Evolutionary conservation across 2,888 invertebrate species (phyloP), one percentile per base, ranked within the genome.

Genomic region (Ommatoiulus sabulosus): DNA sequence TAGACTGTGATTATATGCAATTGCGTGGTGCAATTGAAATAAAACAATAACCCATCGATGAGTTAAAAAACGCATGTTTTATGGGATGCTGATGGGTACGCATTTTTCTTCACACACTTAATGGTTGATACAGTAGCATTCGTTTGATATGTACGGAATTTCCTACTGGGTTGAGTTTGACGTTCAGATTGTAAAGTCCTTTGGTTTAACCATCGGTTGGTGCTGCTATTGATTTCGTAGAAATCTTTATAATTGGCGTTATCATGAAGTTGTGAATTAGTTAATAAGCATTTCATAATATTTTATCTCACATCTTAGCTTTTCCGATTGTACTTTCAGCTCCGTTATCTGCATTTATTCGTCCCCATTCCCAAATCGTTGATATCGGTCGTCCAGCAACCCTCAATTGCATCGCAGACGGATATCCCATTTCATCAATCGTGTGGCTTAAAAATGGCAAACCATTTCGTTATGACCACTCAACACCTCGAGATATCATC

Each of bases 381-480:
- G 87, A 89, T 46, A 86, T 85, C 44, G 89, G 89, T 8, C 35
- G 89, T 35, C 44, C 63, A 44, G 87, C 89, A 20, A 63, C 52
- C 7, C 35, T 89, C 24, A 57, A 44, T 20, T 89, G 89, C 80
- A 72, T 87, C 44, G 48, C 85, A 12, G n/a, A 35, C 63, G 89
- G 89, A 44, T 89, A 87, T 87, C 89, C 89, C 20, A 44, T 89
- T 17, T 43, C 86, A 44, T 87, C 86, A 43, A 44, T 89, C 35
- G 87, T 72, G 3, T 89, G 89, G 89, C 43, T 85, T 43, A 89
- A 89, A 89, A 87, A 89, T 85, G 89, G 89, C 63, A 87, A 87
- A 72, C 8, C 44, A 44, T 44, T 89, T 52, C 44, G 80, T 44
- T 10, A 88, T 52, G 86, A 87, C 44, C 89, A 48, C 43, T 44